Evolutionary conservation across 2,888 invertebrate species (phyloP), one percentile per base, ranked within the genome.

Genomic region (Amblyjoppa fuscipennis): DNA sequence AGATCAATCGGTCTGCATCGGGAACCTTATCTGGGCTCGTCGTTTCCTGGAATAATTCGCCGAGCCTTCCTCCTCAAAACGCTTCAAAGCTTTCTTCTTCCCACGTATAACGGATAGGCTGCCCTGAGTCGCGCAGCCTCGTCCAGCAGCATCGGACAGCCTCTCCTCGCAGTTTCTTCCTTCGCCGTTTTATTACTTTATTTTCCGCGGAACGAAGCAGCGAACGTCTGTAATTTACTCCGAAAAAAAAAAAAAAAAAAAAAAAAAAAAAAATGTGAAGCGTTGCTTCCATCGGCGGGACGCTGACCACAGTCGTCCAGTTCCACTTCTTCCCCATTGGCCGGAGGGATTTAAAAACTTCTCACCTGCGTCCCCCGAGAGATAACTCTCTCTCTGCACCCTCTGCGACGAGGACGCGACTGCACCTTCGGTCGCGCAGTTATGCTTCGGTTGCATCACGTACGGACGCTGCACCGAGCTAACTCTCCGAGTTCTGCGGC

Each of bases 401-500:
- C 81, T 59, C 56, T 78, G 79, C 71, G 70, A 86, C 80, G 81
- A 82, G 38, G 64, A 64, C 34, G 49, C 49, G 20, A 28, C 59
- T 59, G 59, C 59, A 59, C 59, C 76, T 61, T 66, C 70, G 73
- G 68, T 59, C 61, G 66, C 81, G 51, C 75, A 87, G 89, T 89
- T 89, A 87, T 89, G 89, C 88, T 88, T 87, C 89, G 87, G 85
- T 88, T 89, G 88, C 87, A 87, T 87, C 89, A 89, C 89, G 89
- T 88, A 87, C 85, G 11, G 59, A 28, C 59, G 76, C 76, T 82
- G 81, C 78, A 75, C 79, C 2, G 34, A 49, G 34, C 51, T 41
- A 28, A 25, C 66, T 38, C 16, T 16, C 84, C 34, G 56, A 68
- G 68, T 82, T 64, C 53, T 49, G 38, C 51, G 9, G 25, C 20